phyloP scores from a whole-genome alignment of 2,113 vertebrate species.

The Ursus arctos region DNA sequence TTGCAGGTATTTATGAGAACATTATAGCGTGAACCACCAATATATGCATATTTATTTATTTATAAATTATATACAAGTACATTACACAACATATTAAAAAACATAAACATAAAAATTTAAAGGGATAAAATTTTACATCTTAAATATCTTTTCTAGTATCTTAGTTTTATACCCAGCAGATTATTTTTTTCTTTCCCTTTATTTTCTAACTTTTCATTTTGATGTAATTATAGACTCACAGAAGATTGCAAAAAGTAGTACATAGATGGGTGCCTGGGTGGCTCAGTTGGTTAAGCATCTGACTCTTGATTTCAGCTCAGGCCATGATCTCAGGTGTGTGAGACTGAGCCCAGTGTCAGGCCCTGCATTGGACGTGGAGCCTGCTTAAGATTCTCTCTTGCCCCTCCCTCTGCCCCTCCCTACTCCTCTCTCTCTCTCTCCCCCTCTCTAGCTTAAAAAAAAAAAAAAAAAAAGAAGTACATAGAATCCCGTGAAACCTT shows the following conservation, averaged over 20 bases:
- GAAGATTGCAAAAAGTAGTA: not conserved
- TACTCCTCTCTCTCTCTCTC: too few relatives aligned
- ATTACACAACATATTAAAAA: not conserved
- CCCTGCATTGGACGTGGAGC: too few relatives aligned
- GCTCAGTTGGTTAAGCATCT: too few relatives aligned
- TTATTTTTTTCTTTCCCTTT: not conserved
- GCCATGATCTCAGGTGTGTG: too few relatives aligned
- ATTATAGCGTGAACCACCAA: not conserved
- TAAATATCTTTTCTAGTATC: not conserved
- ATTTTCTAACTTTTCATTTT: slow-evolving; percentile 25
- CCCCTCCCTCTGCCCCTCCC: too few relatives aligned
- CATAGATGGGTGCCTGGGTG: too few relatives aligned
- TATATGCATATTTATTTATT: not conserved
- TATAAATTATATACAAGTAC: not conserved
- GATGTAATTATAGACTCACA: not conserved
- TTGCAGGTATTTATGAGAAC: not conserved
- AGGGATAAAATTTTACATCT: not conserved
- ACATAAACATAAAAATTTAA: not conserved
- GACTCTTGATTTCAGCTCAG: too few relatives aligned
- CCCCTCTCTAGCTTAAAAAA: too few relatives aligned
- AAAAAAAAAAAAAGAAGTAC: too few relatives aligned
- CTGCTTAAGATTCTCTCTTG: too few relatives aligned
- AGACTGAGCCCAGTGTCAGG: too few relatives aligned
- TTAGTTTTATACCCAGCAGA: not conserved
- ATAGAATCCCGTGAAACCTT: not conserved